Conservation (phyloP, 2,113 vertebrate species). For the Microtus pennsylvanicus region DNA sequence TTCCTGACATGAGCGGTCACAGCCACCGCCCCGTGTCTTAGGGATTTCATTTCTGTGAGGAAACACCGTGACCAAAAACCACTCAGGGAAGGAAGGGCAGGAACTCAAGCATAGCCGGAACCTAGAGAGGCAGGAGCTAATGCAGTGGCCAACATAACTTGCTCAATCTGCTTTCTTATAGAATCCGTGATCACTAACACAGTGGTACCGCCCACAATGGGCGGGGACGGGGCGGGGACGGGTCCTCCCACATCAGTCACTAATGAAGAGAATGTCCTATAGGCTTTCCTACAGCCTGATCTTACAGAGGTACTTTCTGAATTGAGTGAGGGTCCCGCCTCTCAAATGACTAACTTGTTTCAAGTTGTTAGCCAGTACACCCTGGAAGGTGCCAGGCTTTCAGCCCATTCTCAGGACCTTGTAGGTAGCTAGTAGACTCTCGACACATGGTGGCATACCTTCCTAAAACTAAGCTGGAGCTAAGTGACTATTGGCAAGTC, state of each 20-base stretch:
- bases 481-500: neutral
- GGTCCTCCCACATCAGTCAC: neutral
- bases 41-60: neutral
- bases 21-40: neutral
- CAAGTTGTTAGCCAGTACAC: neutral
- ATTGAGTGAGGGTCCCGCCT: neutral
- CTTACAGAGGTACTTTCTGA: neutral
- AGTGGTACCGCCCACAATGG: neutral
- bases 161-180: neutral
- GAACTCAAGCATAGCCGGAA: neutral
- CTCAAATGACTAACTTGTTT: neutral
- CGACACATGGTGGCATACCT: neutral
- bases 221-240: too few relatives aligned
- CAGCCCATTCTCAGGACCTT: neutral
- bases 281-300: neutral
- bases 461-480: neutral
- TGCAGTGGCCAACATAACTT: neutral
- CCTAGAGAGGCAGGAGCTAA: neutral
- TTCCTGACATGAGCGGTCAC: accelerated
- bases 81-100: neutral
- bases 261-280: neutral
- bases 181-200: neutral
- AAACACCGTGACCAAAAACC: neutral
- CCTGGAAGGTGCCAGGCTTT: neutral
- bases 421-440: neutral